Percentiles rank a stretch among this genome's conserved stretches.
Evolutionary conservation across 2,888 invertebrate genomes (phyloP).

Genomic region (Andrena hattorfiana): DNA sequence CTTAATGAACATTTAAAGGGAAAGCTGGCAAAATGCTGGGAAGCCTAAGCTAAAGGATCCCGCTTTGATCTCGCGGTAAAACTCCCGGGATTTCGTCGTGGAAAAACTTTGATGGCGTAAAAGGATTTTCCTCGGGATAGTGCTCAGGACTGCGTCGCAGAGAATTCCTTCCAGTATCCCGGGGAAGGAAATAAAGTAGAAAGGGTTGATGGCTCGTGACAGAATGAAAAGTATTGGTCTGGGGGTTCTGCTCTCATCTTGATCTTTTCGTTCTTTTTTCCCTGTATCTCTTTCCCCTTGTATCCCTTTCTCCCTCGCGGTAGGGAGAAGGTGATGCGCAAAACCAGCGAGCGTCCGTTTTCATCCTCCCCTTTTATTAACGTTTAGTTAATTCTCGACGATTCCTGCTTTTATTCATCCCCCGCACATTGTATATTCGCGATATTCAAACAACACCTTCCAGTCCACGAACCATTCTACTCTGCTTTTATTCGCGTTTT

Average conservation of each 20-base stretch:
- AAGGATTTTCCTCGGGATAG: slow-evolving; percentile 68
- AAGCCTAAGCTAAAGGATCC: slow-evolving; percentile 50
- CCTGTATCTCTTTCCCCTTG: not conserved
- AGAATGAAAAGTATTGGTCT: slow-evolving; percentile 65
- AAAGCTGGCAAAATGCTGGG: slow-evolving; percentile 46
- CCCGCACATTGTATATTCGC: not conserved
- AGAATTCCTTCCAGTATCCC: slow-evolving; percentile 59
- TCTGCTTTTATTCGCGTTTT: not conserved
- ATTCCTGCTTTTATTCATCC: not conserved
- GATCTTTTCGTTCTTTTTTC: not conserved
- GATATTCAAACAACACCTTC: not conserved
- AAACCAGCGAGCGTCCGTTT: slow-evolving; percentile 53
- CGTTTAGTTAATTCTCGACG: slow-evolving; percentile 73
- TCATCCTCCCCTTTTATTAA: slow-evolving; percentile 77
- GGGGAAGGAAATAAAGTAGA: slow-evolving; percentile 47
- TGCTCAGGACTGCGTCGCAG: slow-evolving; percentile 49
- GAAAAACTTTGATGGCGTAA: slow-evolving; percentile 66
- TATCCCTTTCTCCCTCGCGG: slow-evolving; percentile 10
- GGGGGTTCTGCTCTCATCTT: slow-evolving; percentile 45
- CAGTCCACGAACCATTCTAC: no score
- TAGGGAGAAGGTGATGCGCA: slow-evolving; percentile 9
- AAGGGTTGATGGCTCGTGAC: slow-evolving; percentile 53
- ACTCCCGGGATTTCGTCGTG: slow-evolving; percentile 62
- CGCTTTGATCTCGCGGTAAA: slow-evolving; percentile 66
- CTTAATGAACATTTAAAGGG: slow-evolving; percentile 41